Percentiles rank a stretch among this genome's conserved stretches.
Conservation (phyloP, 2,888 invertebrate species). For the Sinopyrophorus schimmeli region DNA sequence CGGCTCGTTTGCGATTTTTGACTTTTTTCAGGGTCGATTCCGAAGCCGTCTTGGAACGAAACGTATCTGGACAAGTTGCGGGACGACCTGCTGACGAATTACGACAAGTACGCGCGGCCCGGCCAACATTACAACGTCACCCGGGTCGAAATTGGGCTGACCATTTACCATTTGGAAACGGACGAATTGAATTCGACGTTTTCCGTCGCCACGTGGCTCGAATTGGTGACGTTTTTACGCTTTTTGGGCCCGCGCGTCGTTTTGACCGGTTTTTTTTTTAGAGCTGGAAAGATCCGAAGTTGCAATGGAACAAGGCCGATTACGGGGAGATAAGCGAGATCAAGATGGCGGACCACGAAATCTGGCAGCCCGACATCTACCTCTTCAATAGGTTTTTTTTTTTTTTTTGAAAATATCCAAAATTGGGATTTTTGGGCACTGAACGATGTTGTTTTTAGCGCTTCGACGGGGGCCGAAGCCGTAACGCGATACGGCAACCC, state of each 20-base stretch:
- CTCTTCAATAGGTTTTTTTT: conserved; percentile 65
- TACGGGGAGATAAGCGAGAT: conserved; percentile 66
- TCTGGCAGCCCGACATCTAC: conserved; percentile 79
- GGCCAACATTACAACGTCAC: conserved; percentile 58
- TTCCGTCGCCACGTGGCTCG: conserved; percentile 62
- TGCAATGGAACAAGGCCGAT: conserved; percentile 69
- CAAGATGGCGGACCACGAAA: conserved; percentile 68
- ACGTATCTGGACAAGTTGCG: conserved; percentile 61
- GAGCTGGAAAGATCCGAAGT: conserved; percentile 73
- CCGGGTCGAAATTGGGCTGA: conserved; percentile 59
- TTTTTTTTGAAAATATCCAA: not conserved
- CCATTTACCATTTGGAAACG: conserved; percentile 66
- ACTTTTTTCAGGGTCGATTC: conserved; percentile 44
- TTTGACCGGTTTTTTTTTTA: too few relatives aligned
- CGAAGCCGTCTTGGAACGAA: conserved; percentile 59
- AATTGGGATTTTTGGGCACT: too few relatives aligned
- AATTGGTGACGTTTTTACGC: conserved; percentile 58
- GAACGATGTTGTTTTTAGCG: conserved; percentile 11
- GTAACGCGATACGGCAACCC: conserved; percentile 64
- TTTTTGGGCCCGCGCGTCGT: not conserved
- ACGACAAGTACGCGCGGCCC: conserved; percentile 61
- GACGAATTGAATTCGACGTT: conserved; percentile 66
- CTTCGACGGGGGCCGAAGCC: conserved; percentile 57
- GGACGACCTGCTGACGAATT: conserved; percentile 60
- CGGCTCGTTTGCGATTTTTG: too few relatives aligned